Base-by-base conservation (phyloP, 1,140 invertebrate species). In the Heliothis subflexa region DNA sequence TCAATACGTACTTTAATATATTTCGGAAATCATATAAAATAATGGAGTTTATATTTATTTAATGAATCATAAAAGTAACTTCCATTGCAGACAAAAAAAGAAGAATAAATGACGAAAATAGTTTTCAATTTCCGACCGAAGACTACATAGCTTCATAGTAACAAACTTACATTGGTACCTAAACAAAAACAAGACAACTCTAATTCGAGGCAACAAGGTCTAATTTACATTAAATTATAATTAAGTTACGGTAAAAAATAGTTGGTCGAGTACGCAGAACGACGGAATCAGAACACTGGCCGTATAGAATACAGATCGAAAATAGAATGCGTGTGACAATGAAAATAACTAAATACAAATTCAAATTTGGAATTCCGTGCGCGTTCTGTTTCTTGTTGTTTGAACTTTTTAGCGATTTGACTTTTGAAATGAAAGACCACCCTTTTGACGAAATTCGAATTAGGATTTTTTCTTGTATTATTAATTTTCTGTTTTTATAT, bases 311-410 rank as follows among this genome's bases (percentile, higher is more conserved):
- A 77, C 74, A 77, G 74, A 77, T 64, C 40, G 12, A 77, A 77
- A 77, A 77, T 77, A 77, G 74, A 77, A 77, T 62, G 61, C 74
- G 50, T 77, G 74, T 77, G 74, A 77, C 74, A 77, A 77, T 77
- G 74, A 77, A 77, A 77, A 77, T 47, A 77, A 77, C 74, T 68
- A 66, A 77, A 77, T 77, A 77, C 61, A 77, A 77, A 77, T 77
- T 77, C 62, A 68, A 77, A 77, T 68, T 77, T 55, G 61, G 74
- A 77, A 77, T 77, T 66, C 74, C 62, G 62, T n/a, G 16, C 62
- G 74, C 50, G 62, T 68, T 50, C n/a, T 77, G n/a, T 66, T 77
- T 62, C 21, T 77, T 52, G 52, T 13, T 49, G 73, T 62, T 47
- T 75, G 57, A 13, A 52, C 33, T 64, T 62, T 62, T 62, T 50